Conservation (phyloP, 2,113 vertebrate genomes). For the Apteryx mantelli region DNA sequence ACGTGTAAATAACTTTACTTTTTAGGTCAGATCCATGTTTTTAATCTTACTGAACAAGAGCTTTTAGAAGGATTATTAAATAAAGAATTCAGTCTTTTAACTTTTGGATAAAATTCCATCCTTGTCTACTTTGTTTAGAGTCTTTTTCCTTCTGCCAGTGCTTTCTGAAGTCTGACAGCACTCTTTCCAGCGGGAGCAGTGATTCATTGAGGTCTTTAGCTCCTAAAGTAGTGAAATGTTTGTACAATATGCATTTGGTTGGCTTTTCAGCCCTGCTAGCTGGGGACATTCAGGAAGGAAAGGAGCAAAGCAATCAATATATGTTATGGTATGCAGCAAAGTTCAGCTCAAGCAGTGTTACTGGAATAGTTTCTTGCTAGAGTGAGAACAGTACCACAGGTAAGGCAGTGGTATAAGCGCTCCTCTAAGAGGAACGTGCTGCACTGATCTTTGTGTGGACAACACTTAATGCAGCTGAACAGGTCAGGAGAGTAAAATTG, state of each 20-base stretch:
- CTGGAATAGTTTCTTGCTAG: not conserved
- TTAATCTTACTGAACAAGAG: not conserved
- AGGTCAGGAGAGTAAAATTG: rapidly evolving
- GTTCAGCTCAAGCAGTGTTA: not conserved
- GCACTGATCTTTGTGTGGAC: not conserved
- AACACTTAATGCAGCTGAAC: rapidly evolving
- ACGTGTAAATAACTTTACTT: not conserved
- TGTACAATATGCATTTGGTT: not conserved
- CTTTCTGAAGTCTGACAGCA: not conserved
- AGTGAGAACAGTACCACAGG: not conserved
- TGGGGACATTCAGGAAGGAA: not conserved
- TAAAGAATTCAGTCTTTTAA: not conserved
- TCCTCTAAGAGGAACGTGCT: rapidly evolving
- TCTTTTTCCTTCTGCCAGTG: not conserved
- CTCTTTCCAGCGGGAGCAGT: not conserved
- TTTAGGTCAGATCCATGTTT: not conserved
- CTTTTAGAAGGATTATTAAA: not conserved
- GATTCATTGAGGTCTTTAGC: not conserved
- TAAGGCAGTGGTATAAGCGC: not conserved
- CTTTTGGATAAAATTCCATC: not conserved
- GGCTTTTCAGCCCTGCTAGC: not conserved
- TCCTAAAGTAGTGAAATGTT: not conserved
- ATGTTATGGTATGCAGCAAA: not conserved
- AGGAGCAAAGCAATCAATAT: not conserved
- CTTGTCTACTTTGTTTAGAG: not conserved